Conservation (phyloP, 1,140 invertebrate genomes). For the Chymomyza costata region DNA sequence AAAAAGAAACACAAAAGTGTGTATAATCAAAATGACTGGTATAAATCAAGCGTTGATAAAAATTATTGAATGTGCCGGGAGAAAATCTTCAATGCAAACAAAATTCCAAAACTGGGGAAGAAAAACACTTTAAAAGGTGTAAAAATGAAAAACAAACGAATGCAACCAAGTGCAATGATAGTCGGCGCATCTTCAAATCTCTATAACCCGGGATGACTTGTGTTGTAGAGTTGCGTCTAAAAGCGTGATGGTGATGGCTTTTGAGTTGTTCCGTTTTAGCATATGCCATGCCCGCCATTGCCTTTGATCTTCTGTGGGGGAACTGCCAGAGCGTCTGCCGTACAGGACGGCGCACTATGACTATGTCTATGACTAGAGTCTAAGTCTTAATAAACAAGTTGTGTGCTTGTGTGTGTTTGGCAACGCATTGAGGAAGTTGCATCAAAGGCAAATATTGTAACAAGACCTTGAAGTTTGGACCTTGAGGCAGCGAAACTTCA, state of each 20-base stretch:
- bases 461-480: constrained; percentile 68
- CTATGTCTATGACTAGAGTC: constrained; percentile 10
- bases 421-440: constrained; percentile 70
- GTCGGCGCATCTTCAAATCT: constrained; percentile 32
- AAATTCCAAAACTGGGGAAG: too few relatives aligned
- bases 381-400: too few relatives aligned
- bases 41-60: constrained; percentile 36
- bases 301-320: constrained; percentile 1
- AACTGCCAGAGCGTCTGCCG: not conserved
- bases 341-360: not conserved
- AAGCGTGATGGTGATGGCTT: constrained; percentile 49
- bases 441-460: constrained; percentile 61
- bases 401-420: constrained; percentile 35
- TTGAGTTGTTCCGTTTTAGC: constrained; percentile 62
- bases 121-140: constrained; percentile 45
- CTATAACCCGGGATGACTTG: too few relatives aligned
- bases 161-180: constrained; percentile 42
- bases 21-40: constrained; percentile 60
- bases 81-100: constrained; percentile 12
- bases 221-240: constrained; percentile 38
- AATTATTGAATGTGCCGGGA: constrained; percentile 5
- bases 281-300: constrained; percentile 24
- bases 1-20: constrained; percentile 29
- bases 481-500: constrained; percentile 50
- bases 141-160: constrained; percentile 60